These are phyloP conservation scores for Nemurella pictetii DNA, from an alignment of 2,888 invertebrate genomes.

Conservation along the genomic window DNA sequence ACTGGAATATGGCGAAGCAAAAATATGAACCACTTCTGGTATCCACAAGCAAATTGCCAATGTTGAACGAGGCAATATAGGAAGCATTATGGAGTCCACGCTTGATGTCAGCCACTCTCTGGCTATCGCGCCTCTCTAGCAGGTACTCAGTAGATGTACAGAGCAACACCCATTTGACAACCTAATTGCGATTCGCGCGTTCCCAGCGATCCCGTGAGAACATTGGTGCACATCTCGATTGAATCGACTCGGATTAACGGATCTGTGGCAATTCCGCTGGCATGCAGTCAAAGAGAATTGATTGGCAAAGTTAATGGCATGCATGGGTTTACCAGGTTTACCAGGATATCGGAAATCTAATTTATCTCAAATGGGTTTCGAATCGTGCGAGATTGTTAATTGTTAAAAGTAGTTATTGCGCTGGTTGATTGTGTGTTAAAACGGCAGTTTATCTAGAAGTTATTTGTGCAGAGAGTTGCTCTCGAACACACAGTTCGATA, in stretches of 20 bases:
- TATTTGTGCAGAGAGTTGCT: too few relatives aligned
- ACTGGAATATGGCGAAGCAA: too few relatives aligned
- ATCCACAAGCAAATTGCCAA: too few relatives aligned
- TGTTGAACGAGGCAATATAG: too few relatives aligned
- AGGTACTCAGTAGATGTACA: too few relatives aligned
- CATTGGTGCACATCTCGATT: neutral
- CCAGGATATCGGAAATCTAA: neutral
- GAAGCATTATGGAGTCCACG: too few relatives aligned
- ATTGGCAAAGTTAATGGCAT: neutral
- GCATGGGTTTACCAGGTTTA: neutral
- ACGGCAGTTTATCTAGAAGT: too few relatives aligned
- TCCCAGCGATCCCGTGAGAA: neutral
- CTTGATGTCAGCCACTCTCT: too few relatives aligned
- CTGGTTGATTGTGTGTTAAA: neutral
- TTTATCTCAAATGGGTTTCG: neutral
- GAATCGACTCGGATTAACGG: neutral
- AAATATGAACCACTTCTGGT: too few relatives aligned
- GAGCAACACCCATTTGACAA: neutral
- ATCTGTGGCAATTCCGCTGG: neutral
- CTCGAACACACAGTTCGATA: too few relatives aligned
- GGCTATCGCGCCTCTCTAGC: too few relatives aligned
- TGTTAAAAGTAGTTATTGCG: neutral
- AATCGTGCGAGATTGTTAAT: neutral
- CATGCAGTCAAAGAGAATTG: neutral
- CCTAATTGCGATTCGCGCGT: neutral